A percentile compares a stretch with the other conserved stretches of the same genome.
phyloP scores from a whole-genome alignment of 2,797 vertebrate genomes.

The Onychomys leucogaster region DNA sequence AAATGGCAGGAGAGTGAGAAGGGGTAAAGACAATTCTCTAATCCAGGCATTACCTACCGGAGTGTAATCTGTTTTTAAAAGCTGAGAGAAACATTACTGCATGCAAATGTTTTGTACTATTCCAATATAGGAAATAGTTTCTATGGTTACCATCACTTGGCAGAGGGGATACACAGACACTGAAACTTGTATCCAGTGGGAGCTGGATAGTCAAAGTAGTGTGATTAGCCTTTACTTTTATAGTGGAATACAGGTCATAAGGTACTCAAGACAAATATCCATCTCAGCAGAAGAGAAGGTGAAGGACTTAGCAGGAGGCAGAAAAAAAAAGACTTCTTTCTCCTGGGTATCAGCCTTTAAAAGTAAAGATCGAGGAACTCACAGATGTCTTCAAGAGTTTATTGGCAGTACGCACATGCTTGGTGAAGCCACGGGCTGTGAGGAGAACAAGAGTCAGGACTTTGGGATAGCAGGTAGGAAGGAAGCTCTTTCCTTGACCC shows the following conservation, averaged over 20 bases:
- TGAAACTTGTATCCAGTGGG: neutral
- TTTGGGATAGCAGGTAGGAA: accelerated
- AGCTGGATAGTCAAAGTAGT: neutral
- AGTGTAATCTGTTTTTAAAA: neutral
- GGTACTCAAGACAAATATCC: neutral
- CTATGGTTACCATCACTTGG: neutral
- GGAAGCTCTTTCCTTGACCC: accelerated
- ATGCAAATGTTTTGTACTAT: neutral
- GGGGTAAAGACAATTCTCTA: neutral
- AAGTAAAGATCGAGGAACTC: slow-evolving; percentile 53
- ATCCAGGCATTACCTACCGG: neutral
- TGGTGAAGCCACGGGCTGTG: neutral
- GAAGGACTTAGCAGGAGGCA: neutral
- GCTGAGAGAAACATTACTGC: neutral
- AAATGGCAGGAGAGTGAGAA: neutral
- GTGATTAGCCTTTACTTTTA: neutral
- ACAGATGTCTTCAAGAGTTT: slow-evolving; percentile 62
- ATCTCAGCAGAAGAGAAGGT: neutral
- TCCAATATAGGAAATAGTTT: neutral
- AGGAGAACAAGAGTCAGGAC: neutral
- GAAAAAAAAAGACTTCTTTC: neutral
- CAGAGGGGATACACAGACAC: neutral
- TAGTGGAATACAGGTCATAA: neutral
- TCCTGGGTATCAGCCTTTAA: neutral
- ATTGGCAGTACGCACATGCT: slow-evolving; percentile 47